Conservation (phyloP, 2,888 invertebrate species). For the Andricus curvator region DNA sequence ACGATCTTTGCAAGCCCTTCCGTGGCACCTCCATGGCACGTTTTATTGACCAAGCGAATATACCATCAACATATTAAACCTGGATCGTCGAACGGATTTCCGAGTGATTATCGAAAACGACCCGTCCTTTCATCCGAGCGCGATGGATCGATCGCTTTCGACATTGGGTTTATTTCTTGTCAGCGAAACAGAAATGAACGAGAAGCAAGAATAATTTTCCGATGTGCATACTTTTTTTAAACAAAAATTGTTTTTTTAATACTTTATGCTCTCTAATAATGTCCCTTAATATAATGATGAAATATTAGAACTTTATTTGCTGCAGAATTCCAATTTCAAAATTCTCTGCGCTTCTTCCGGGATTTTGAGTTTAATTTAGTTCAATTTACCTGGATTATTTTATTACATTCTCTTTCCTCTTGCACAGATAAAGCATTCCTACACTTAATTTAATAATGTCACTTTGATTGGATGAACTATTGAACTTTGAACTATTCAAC, state of each 20-base stretch:
- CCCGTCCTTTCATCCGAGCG: background rate
- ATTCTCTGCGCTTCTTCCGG: background rate
- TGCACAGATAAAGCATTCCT: background rate
- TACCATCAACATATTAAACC: constrained; percentile 36
- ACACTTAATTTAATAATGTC: too few species aligned
- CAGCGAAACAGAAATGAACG: constrained; percentile 22
- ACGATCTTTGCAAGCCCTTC: constrained; percentile 32
- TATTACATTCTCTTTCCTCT: background rate
- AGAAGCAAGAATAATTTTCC: background rate
- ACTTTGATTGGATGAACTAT: too few species aligned
- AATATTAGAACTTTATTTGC: background rate
- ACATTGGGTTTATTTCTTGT: constrained; percentile 27
- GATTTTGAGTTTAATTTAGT: background rate
- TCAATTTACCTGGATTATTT: background rate
- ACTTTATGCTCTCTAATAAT: background rate
- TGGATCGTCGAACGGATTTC: constrained; percentile 38
- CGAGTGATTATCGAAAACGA: constrained; percentile 40
- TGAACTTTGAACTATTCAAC: too few species aligned
- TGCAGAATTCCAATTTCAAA: background rate
- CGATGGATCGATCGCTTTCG: constrained; percentile 31
- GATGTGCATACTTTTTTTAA: background rate
- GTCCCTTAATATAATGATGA: background rate
- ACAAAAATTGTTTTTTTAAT: background rate
- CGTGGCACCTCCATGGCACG: constrained; percentile 28
- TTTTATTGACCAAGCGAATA: constrained; percentile 39